Evolutionary conservation across 1,140 invertebrate genomes (phyloP), one percentile per base, ranked within the genome.

Genomic region (Diploscapter pachys): DNA sequence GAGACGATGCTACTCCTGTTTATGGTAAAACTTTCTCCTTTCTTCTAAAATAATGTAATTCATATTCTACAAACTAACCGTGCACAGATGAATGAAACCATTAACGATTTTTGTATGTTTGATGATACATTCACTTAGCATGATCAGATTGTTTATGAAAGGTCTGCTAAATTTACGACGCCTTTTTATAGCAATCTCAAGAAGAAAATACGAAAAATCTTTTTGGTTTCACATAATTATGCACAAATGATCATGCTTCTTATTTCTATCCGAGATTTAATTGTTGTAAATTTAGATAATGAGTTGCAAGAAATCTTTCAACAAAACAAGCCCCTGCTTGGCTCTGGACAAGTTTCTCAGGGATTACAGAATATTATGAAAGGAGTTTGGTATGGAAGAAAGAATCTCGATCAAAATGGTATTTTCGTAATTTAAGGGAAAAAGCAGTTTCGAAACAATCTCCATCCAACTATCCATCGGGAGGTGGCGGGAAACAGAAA

Each of bases 291-390:
- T 31, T 31, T 31, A 31, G 31, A 31, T 31, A 64, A 54, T 50
- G 6, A 63, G 11, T 55, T 56, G 83, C 66, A 63, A 82, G 82
- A 81, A 81, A 72, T 54, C 53, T 49, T 69, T 79, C 11, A 84
- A 85, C 70, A 77, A 79, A 74, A 52, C 73, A 52, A 66, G 72
- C 49, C 66, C 81, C 11, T 83, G 82, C 62, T 71, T 73, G 13
- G 70, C 31, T 31, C 31, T 31, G 31, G 31, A 31, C 31, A 31
- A 31, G 31, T 31, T 31, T 31, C 31, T 31, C 31, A 82, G 71
- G 82, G 78, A 4, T 71, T 84, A n/a, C 67, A 63, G 3, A 85
- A 85, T 62, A 82, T 84, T 63, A 63, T 83, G 5, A 80, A 83
- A 69, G 72, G 72, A n/a, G 80, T 80, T 11, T 83, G 82, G 76